Evolutionary conservation across 2,888 invertebrate species (phyloP).

Genomic region (Plutella xylostella): DNA sequence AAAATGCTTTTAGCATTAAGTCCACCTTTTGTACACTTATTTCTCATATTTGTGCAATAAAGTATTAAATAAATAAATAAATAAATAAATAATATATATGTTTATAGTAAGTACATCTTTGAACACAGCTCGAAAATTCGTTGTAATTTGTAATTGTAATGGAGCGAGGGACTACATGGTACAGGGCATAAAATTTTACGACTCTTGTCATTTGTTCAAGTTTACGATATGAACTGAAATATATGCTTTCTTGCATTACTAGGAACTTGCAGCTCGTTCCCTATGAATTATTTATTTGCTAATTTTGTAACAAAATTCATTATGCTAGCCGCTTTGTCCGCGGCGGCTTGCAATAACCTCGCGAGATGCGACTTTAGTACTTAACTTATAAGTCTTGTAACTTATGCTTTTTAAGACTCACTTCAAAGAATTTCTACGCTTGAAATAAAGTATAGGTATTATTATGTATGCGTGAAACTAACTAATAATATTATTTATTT

Average conservation of each 20-base stretch:
- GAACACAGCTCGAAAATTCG: slow-evolving; percentile 57
- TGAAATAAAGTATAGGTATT: too few relatives aligned
- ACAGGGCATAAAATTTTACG: slow-evolving; percentile 57
- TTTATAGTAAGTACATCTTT: too few relatives aligned
- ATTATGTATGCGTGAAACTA: too few relatives aligned
- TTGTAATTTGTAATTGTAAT: slow-evolving; percentile 68
- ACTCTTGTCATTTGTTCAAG: slow-evolving; percentile 52
- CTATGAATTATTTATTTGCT: slow-evolving; percentile 62
- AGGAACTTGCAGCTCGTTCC: slow-evolving; percentile 39
- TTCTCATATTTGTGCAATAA: too few relatives aligned
- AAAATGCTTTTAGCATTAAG: too few relatives aligned
- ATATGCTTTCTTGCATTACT: slow-evolving; percentile 52
- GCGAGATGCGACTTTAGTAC: slow-evolving; percentile 23
- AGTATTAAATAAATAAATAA: too few relatives aligned
- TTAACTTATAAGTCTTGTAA: too few relatives aligned
- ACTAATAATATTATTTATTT: too few relatives aligned
- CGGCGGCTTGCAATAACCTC: slow-evolving; percentile 29
- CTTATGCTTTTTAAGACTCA: too few relatives aligned
- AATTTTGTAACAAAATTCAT: slow-evolving; percentile 49
- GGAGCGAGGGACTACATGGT: slow-evolving; percentile 46
- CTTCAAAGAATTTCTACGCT: too few relatives aligned
- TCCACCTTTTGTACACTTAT: too few relatives aligned
- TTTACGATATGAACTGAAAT: slow-evolving; percentile 62
- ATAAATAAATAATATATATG: too few relatives aligned
- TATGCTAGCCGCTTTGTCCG: slow-evolving; percentile 34